Evolutionary conservation across 2,888 invertebrate genomes (phyloP), one percentile per base, ranked within the genome.

Genomic region (Conops quadrifasciatus): DNA sequence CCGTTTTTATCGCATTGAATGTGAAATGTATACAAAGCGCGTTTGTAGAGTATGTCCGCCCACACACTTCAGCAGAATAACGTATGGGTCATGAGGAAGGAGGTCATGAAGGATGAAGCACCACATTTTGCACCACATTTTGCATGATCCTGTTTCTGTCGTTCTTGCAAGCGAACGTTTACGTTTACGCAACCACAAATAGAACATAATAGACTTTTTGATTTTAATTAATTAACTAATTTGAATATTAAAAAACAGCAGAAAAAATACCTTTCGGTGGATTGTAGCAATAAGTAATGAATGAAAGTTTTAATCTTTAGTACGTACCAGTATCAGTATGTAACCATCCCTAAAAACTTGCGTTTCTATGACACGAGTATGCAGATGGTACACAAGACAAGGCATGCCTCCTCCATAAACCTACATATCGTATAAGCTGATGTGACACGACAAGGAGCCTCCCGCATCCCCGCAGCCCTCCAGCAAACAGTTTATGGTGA

Each of bases 241-340:
- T 51, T 53, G 53, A 53, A 13, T 19, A 9, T 24, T 19, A 53
- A 36, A 36, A 36, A 53, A 53, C 2, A 62, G 21, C 49, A 16
- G 16, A 68, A 19, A 45, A 47, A 53, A 49, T 43, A 71, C 65
- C 71, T 71, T 66, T 64, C 67, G 72, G 73, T 64, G 73, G 72
- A 73, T 75, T 71, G 67, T 73, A 71, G 72, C 68, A 71, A 49
- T 69, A 30, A 60, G 43, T 62, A 43, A 21, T n/a, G 9, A 62
- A 45, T 62, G 62, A 30, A 43, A 15, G 21, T 36, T 43, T 62
- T 36, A 62, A 62, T 43, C 43, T 62, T 62, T 62, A 43, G 36
- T 45, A 30, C 21, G 21, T 36, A 19, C 45, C 13, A 21, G 16
- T 30, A 28, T n/a, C 19, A n/a, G n/a, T n/a, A 13, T 53, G 53